These are phyloP conservation scores for Silurus aristotelis DNA, from an alignment of 2,797 vertebrate genomes.

Conservation along the genomic window DNA sequence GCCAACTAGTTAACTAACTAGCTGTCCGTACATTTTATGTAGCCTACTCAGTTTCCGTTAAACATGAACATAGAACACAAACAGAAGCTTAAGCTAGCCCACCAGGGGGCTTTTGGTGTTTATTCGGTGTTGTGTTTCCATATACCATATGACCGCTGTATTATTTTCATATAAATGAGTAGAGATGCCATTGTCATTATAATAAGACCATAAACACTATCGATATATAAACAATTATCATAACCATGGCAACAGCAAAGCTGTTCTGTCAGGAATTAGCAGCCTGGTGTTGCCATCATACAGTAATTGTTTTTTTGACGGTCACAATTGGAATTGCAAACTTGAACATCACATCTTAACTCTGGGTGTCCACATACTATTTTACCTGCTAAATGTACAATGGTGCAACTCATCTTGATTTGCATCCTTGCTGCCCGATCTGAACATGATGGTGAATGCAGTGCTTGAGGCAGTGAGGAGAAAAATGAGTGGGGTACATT, in stretches of 20 bases:
- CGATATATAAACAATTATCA: slow-evolving; percentile 12
- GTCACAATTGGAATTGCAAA: not conserved
- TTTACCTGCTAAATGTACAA: slow-evolving; percentile 20
- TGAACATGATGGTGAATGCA: not conserved
- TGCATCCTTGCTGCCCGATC: slow-evolving; percentile 2
- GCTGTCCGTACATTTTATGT: too few relatives aligned
- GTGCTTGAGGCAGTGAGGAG: not conserved
- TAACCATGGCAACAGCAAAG: not conserved
- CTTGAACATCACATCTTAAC: slow-evolving; percentile 3
- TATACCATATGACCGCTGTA: not conserved
- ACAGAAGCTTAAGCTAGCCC: not conserved
- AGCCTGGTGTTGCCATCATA: not conserved
- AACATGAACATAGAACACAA: not conserved
- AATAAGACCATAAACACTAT: slow-evolving; percentile 5
- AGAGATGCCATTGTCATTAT: slow-evolving; percentile 5
- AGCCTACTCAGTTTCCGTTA: not conserved
- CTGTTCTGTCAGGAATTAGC: not conserved
- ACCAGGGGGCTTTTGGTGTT: not conserved
- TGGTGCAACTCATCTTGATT: not conserved
- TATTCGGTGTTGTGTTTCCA: not conserved
- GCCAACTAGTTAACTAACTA: not conserved
- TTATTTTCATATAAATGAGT: not conserved
- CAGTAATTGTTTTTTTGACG: slow-evolving; percentile 32
- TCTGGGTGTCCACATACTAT: not conserved
- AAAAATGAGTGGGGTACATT: not conserved